A percentile compares a stretch with the other conserved stretches of the same genome.
These are phyloP conservation scores for Silurus lanzhouensis DNA, from an alignment of 2,797 vertebrate species.

Conservation along the genomic window DNA sequence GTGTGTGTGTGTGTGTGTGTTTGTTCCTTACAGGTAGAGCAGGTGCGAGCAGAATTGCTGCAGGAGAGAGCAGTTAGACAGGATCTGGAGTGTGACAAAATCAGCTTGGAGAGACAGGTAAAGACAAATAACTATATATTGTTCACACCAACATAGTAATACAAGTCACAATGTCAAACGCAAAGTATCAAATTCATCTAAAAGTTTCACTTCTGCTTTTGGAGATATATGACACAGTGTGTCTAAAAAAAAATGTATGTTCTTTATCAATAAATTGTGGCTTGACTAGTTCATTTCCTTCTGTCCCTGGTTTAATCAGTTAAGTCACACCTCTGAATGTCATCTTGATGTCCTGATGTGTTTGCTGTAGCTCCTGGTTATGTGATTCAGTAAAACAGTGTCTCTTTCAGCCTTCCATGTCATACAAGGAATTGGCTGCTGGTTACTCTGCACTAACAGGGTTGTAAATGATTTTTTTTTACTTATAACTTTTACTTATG, in stretches of 20 bases:
- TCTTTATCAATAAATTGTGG: too few species aligned
- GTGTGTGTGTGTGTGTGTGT: conserved; percentile 16
- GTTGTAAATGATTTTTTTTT: too few species aligned
- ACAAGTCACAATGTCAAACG: neutral
- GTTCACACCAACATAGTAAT: neutral
- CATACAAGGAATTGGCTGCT: neutral
- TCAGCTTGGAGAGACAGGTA: conserved; percentile 94
- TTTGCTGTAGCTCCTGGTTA: conserved; percentile 1
- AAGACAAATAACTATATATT: conserved; percentile 10
- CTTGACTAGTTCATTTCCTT: neutral
- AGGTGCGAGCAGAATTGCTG: conserved; percentile 86
- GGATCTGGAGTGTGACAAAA: conserved; percentile 96
- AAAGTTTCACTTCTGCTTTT: neutral
- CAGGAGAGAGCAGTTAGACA: conserved; percentile 87
- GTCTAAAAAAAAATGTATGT: too few species aligned
- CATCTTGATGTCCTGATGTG: conserved; percentile 16
- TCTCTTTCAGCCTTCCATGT: conserved; percentile 16
- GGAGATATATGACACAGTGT: neutral
- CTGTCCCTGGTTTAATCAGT: neutral
- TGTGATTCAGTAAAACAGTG: neutral
- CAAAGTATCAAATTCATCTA: neutral
- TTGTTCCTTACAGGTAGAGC: conserved; percentile 81
- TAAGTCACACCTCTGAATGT: neutral
- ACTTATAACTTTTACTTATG: too few species aligned
- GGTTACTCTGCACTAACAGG: neutral